Evolutionary conservation across 1,140 invertebrate genomes (phyloP).

Genomic region (Leptinotarsa texana): DNA sequence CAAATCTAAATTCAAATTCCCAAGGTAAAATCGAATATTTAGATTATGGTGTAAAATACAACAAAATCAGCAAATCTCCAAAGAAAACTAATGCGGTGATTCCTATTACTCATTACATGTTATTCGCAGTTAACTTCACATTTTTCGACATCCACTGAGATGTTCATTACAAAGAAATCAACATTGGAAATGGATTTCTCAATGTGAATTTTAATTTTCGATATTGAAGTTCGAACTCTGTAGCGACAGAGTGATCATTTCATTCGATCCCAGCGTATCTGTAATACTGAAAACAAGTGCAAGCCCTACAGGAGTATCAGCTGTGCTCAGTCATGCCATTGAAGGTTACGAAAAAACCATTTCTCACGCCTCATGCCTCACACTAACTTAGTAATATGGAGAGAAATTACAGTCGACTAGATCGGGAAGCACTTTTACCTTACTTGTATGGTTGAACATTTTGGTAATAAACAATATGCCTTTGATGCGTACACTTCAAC

Average conservation of each 20-base stretch:
- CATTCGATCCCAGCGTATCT: background rate
- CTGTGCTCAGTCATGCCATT: conserved; percentile 27
- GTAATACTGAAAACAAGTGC: conserved; percentile 6
- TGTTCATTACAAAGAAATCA: background rate
- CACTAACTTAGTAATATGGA: conserved; percentile 54
- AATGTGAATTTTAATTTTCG: too few relatives aligned
- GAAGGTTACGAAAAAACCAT: conserved; percentile 50
- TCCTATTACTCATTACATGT: conserved; percentile 52
- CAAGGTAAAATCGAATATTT: conserved; percentile 37
- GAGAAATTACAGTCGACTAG: conserved; percentile 58
- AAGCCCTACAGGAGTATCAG: background rate
- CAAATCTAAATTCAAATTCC: conserved; percentile 29
- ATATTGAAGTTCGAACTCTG: conserved; percentile 5
- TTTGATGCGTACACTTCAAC: conserved; percentile 17
- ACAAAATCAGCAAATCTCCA: conserved; percentile 12
- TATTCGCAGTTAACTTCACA: conserved; percentile 49
- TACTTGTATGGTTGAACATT: conserved; percentile 54
- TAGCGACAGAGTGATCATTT: conserved; percentile 4
- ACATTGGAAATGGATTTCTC: too few relatives aligned
- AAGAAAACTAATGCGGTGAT: conserved; percentile 46
- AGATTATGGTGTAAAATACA: conserved; percentile 19
- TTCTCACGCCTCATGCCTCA: conserved; percentile 56
- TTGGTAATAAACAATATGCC: conserved; percentile 35
- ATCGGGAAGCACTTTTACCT: conserved; percentile 58
- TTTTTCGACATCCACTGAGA: conserved; percentile 37